Evolutionary conservation across 2,888 invertebrate genomes (phyloP).

Genomic region (Oscheius sp.): DNA sequence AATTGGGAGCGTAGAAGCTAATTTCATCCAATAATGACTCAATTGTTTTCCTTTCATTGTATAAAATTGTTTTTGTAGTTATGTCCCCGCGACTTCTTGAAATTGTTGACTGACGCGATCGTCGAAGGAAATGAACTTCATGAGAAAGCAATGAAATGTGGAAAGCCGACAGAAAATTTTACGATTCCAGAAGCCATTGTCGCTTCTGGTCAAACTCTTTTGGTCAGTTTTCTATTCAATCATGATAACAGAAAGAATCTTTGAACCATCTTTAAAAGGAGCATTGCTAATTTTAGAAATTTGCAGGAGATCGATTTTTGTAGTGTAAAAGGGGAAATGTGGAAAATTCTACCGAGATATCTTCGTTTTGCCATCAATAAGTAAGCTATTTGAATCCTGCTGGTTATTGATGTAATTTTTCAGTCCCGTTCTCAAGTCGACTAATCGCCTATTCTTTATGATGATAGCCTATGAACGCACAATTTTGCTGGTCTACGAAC

Average conservation of each 20-base stretch:
- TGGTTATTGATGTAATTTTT: neutral
- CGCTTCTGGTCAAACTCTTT: neutral
- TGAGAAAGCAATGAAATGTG: neutral
- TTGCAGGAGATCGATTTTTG: conserved; percentile 25
- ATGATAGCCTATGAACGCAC: conserved; percentile 24
- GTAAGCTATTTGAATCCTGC: neutral
- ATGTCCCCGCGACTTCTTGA: neutral
- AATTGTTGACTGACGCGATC: conserved; percentile 3
- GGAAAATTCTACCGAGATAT: conserved; percentile 1
- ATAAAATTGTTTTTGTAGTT: too few species aligned
- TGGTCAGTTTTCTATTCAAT: neutral
- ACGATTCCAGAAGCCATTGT: conserved; percentile 9
- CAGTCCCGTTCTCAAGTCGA: conserved; percentile 2
- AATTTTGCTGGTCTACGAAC: conserved; percentile 18
- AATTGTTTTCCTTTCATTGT: too few species aligned
- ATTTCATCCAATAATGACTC: too few species aligned
- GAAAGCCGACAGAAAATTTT: conserved; percentile 1
- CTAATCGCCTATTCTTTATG: conserved; percentile 5
- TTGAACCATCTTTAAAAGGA: neutral
- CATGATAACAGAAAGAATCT: neutral
- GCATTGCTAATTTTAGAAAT: too few species aligned
- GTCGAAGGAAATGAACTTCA: conserved; percentile 6
- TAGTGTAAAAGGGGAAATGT: neutral
- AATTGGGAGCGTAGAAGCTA: too few species aligned
- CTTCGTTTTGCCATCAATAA: neutral